A percentile compares a stretch with the other conserved stretches of the same genome.
Conservation (phyloP, 2,797 vertebrate species). For the Pipistrellus kuhlii region DNA sequence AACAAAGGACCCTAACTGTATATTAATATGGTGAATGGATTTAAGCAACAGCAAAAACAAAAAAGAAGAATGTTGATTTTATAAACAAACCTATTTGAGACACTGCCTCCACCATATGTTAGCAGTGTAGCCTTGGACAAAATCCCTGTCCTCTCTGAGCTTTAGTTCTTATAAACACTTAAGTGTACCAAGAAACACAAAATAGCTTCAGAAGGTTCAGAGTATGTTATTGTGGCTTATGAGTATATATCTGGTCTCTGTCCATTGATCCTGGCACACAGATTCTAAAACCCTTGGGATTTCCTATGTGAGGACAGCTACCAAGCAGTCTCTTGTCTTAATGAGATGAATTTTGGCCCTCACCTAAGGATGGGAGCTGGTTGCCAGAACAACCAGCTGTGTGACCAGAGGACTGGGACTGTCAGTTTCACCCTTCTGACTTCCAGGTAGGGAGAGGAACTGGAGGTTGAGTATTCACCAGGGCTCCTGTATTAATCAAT, state of each 20-base stretch:
- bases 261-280: neutral
- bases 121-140: neutral
- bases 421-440: neutral
- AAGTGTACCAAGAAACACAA: neutral
- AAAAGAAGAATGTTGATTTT: neutral
- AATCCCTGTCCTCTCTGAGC: neutral
- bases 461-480: neutral
- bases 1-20: neutral
- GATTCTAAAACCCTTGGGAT: neutral
- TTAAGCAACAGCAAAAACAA: neutral
- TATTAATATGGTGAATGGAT: neutral
- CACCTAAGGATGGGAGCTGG: too few species aligned
- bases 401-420: neutral
- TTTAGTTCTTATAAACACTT: neutral
- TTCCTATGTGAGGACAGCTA: neutral
- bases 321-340: neutral
- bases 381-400: neutral
- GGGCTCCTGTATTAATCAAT: neutral
- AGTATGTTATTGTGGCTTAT: neutral
- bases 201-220: neutral
- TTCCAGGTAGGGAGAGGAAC: neutral
- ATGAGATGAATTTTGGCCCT: neutral
- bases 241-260: neutral
- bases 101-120: too few species aligned
- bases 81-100: neutral